Conservation (phyloP, 2,888 invertebrate species). For the Tromatobia lineatoria region DNA sequence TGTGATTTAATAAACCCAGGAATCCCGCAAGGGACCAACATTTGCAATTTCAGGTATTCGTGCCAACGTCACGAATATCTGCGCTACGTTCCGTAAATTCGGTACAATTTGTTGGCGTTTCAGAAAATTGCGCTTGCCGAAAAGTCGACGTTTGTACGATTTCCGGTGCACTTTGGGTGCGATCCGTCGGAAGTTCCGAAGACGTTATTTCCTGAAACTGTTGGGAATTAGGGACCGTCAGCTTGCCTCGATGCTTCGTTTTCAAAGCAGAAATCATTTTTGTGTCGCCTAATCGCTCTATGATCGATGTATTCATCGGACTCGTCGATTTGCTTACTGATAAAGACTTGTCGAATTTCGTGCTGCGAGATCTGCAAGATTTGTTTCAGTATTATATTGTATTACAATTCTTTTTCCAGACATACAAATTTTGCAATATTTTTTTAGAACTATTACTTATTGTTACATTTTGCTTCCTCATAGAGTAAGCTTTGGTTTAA, state of each 20-base stretch:
- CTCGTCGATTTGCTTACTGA: slow-evolving; percentile 51
- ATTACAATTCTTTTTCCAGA: slow-evolving; percentile 1
- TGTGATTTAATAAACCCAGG: background rate
- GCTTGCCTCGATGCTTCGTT: slow-evolving; percentile 59
- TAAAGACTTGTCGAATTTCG: slow-evolving; percentile 40
- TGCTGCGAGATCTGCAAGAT: slow-evolving; percentile 33
- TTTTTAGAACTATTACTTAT: no score
- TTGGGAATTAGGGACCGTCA: slow-evolving; percentile 29
- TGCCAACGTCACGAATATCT: slow-evolving; percentile 65
- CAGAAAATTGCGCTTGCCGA: slow-evolving; percentile 49
- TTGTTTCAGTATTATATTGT: slow-evolving; percentile 11
- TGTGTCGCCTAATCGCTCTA: slow-evolving; percentile 64
- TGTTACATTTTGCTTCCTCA: no score
- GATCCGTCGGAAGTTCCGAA: slow-evolving; percentile 35
- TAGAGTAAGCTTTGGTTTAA: no score
- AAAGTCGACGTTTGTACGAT: slow-evolving; percentile 68
- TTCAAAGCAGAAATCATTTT: slow-evolving; percentile 65
- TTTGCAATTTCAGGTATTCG: slow-evolving; percentile 64
- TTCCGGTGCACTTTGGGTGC: slow-evolving; percentile 72
- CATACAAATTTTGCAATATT: background rate
- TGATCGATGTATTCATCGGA: slow-evolving; percentile 32
- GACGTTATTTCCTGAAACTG: slow-evolving; percentile 11
- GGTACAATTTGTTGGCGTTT: slow-evolving; percentile 44
- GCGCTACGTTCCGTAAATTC: slow-evolving; percentile 53
- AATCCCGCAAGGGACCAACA: slow-evolving; percentile 34